Evolutionary conservation across 1,140 invertebrate species (phyloP), one percentile per base, ranked within the genome.

Genomic region (Bombus confusus): DNA sequence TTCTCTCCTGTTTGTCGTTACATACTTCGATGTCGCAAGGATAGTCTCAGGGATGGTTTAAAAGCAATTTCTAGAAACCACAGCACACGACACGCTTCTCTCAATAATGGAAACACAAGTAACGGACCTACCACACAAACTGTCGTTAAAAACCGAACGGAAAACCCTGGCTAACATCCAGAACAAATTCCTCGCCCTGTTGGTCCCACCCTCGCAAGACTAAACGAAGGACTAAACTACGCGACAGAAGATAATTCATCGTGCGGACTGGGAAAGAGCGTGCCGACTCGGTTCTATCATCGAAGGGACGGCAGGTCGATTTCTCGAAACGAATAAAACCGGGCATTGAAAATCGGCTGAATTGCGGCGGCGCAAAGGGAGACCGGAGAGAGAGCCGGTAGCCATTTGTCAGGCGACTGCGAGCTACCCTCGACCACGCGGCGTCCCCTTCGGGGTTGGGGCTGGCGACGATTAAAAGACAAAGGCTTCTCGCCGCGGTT

Each of bases 391-490:
- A 18, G n/a, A 72, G 52, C 31, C 69, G 76, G 83, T 68, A 68
- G 83, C 79, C 83, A 88, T 89, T 89, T 77, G 77, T 59, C 86
- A 77, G 82, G 10, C 82, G 78, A 85, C 72, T 43, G 57, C 47
- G 85, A 25, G 76, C 64, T 64, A 88, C 85, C 77, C 87, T 89
- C 72, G 47, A n/a, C 59, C 57, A 57, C 37, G 64, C 43, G 62
- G 64, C 41, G 64, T 83, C 83, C 91, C 88, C 85, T 89, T 86
- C 84, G 86, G 37, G 28, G 82, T 72, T 66, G 80, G 72, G 75
- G 75, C 68, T 39, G 75, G 87, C 83, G 92, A 91, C 90, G 87
- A 92, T 92, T 90, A 89, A 92, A 93, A 92, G 92, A 92, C 91
- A 92, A 93, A 92, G 87, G 89, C 86, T 81, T 69, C 85, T 84